Evolutionary conservation across 2,797 vertebrate genomes (phyloP), one percentile per base, ranked within the genome.

Genomic region (Meda fulgida): DNA sequence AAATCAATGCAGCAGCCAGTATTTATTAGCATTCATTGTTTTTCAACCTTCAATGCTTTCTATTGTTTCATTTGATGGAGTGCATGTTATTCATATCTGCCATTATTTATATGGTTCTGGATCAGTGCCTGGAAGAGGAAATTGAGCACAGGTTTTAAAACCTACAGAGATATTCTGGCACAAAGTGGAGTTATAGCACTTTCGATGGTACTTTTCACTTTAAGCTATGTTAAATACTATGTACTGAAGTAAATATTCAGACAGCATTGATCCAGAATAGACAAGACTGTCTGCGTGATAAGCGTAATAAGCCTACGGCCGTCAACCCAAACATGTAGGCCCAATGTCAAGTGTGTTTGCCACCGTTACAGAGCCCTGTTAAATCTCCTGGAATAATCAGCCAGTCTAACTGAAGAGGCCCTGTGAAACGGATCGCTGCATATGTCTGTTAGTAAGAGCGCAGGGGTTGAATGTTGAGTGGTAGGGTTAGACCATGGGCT

Each of bases 21-120:
- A 72, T 87, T 87, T 88, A 86, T 89, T 83, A 89, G 84, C 87
- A 69, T 81, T 87, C 72, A 78, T 87, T 83, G 51, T 79, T 88
- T 82, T 81, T 75, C 53, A 83, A 80, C 85, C 72, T 86, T 79
- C 72, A 81, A 80, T 84, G 75, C 48, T 34, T 63, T 81, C 81
- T 89, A 84, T 67, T 87, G 71, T 81, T 84, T 84, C 69, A 75
- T 88, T 86, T 82, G 48, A 85, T 81, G 69, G 86, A 80, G 65
- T 36, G 84, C 23, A 31, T 81, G 18, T 86, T 85, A 88, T 88
- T 87, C 82, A 86, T 85, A 80, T 86, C 84, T 87, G 88, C 78
- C 87, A 84, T 76, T 78, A 48, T 83, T 89, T 69, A 75, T 81
- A 75, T 53, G 70, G 63, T 79, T 75, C 63, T 66, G 63, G 75